Evolutionary conservation across 1,140 invertebrate species (phyloP), one percentile per base, ranked within the genome.

Genomic region (Plectus sambesii): DNA sequence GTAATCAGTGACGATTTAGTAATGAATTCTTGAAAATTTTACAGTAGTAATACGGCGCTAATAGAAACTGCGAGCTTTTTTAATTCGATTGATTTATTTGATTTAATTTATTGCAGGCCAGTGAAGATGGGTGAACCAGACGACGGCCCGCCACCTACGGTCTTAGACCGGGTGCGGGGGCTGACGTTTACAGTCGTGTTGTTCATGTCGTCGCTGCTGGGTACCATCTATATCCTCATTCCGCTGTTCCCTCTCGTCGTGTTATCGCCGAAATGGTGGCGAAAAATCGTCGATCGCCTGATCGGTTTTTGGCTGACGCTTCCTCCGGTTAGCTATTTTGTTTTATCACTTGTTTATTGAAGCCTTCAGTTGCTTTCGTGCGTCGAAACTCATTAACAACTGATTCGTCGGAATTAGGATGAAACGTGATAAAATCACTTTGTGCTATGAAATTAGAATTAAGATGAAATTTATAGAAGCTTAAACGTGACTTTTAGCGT

Each of bases 281-380:
- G 63, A 20, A 12, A 47, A 9, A 35, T 68, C 33, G 52, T 68
- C 42, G 63, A 66, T 51, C 30, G 63, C 17, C 53, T 62, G 2
- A 54, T 68, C 17, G 53, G 63, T 9, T 66, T 66, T 41, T 66
- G 63, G 63, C 51, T 65, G 42, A 44, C 60, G 2, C 56, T 68
- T 39, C 64, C 64, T 8, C 38, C 62, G 5, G 58, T 61, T 47
- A 49, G 42, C 45, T 38, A 9, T 22, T 46, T n/a, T n/a, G n/a
- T n/a, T 53, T 9, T 53, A 2, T 5, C 20, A 15, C 4, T 25
- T 19, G 23, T 37, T 45, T 0, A 29, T 57, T 5, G 0, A 26
- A 48, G 20, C 47, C 17, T 26, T 33, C 20, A 23, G 5, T 20
- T 20, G n/a, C n/a, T n/a, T n/a, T n/a, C n/a, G n/a, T n/a, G n/a